Conservation (phyloP, 1,140 invertebrate genomes). For the Oreohelix idahoensis region DNA sequence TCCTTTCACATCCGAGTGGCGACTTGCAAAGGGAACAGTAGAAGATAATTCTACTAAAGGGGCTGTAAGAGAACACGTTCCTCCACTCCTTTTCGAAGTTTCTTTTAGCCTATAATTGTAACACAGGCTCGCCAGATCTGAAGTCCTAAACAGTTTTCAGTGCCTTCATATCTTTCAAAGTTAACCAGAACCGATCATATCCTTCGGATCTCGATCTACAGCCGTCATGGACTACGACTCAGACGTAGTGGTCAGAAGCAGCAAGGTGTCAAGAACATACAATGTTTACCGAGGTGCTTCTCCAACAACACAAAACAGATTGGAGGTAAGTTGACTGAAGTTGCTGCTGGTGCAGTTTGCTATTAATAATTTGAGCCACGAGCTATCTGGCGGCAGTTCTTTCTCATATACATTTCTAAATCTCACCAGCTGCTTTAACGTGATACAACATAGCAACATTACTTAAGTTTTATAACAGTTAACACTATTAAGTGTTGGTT, state of each 20-base stretch:
- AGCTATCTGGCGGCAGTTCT: no score
- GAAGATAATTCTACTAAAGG: conserved; percentile 12
- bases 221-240: conserved; percentile 52
- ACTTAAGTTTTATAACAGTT: no score
- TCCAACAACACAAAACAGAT: conserved; percentile 65
- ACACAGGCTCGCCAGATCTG: neutral
- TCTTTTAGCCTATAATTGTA: neutral
- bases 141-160: neutral
- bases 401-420: no score
- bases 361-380: no score
- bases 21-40: conserved; percentile 21
- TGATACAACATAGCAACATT: no score
- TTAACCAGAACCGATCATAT: neutral
- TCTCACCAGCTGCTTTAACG: no score
- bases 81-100: conserved; percentile 6
- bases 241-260: conserved; percentile 44
- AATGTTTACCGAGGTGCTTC: conserved; percentile 69
- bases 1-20: conserved; percentile 5
- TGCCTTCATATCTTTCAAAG: neutral
- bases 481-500: no score
- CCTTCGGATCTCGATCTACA: neutral
- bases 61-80: neutral
- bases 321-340: conserved; percentile 71
- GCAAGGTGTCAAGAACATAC: conserved; percentile 55
- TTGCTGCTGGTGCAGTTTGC: no score